These are phyloP conservation scores for Actenoides lindsayi DNA, from an alignment of 2,113 vertebrate species.

Conservation along the genomic window DNA sequence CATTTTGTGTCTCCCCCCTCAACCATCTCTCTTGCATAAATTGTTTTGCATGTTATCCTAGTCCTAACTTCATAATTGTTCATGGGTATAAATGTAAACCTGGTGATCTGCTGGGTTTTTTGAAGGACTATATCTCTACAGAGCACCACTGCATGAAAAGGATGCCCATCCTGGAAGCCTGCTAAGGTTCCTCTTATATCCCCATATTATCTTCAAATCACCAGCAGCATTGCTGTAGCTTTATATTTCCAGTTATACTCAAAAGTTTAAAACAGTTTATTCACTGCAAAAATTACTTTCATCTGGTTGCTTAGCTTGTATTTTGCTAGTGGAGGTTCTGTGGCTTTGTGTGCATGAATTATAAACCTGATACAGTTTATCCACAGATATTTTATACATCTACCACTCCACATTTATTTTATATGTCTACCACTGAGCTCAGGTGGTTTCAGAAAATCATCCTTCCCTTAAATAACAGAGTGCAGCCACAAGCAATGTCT, in stretches of 20 bases:
- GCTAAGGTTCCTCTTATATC: neutral
- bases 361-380: neutral
- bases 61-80: neutral
- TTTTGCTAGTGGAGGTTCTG: neutral
- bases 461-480: neutral
- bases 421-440: neutral
- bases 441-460: neutral
- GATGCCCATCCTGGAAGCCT: neutral
- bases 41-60: neutral
- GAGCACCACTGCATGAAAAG: neutral
- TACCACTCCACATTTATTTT: neutral
- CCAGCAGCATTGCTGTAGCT: neutral
- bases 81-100: neutral
- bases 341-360: neutral
- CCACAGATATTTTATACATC: neutral
- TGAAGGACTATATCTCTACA: neutral
- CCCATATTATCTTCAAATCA: neutral
- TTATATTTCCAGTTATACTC: neutral
- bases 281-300: neutral
- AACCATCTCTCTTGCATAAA: neutral
- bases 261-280: neutral
- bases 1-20: neutral
- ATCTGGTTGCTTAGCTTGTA: neutral
- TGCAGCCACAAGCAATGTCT: neutral
- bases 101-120: neutral